A percentile compares a stretch with the other conserved stretches of the same genome.
These are phyloP conservation scores for Ispidina picta DNA, from an alignment of 2,797 vertebrate species.

Conservation along the genomic window DNA sequence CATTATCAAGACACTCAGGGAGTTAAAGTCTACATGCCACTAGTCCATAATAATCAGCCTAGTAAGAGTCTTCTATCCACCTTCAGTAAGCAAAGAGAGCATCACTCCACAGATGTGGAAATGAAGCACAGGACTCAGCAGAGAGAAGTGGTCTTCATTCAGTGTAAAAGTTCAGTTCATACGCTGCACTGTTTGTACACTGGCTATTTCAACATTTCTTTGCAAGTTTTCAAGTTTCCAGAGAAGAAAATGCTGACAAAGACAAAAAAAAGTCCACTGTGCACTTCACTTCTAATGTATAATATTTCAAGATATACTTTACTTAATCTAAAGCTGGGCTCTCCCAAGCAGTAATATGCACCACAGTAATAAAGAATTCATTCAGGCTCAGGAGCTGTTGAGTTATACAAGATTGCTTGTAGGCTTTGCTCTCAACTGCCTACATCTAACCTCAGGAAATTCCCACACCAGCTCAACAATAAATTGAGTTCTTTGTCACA, in stretches of 20 bases:
- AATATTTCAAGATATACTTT: neutral
- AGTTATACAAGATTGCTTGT: neutral
- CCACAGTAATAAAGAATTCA: neutral
- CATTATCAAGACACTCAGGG: neutral
- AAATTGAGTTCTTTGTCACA: slow-evolving; percentile 49
- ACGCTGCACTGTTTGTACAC: neutral
- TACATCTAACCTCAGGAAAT: slow-evolving; percentile 38
- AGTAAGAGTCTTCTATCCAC: neutral
- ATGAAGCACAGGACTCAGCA: neutral
- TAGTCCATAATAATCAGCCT: neutral
- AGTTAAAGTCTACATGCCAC: neutral
- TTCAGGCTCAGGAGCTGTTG: neutral
- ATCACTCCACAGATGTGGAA: neutral
- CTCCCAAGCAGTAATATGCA: neutral
- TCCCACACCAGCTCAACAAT: slow-evolving; percentile 38
- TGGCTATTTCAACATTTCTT: neutral
- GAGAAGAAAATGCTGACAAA: neutral
- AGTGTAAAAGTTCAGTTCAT: neutral
- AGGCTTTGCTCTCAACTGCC: slow-evolving; percentile 39
- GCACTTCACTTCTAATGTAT: neutral
- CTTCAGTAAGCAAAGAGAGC: neutral
- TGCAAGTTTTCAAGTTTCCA: neutral
- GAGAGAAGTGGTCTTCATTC: neutral
- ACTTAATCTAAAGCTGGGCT: neutral
- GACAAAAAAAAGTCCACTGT: neutral